Evolutionary conservation across 1,140 invertebrate species (phyloP), one percentile per base, ranked within the genome.

Genomic region (Acromyrmex heyeri): DNA sequence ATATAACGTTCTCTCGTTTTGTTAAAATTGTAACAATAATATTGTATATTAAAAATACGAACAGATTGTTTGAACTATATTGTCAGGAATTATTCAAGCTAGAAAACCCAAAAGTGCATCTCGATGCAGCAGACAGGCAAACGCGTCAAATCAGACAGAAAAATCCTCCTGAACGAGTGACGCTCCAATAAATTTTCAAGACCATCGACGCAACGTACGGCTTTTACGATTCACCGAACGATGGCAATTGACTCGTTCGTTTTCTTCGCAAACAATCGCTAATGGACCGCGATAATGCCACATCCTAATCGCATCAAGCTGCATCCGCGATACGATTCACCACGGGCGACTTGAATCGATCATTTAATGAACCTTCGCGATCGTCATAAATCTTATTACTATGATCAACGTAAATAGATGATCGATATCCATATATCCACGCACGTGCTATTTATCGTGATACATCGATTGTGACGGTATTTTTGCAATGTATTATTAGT

Each of bases 61-160:
- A 55, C 27, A 7, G 44, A 6, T 62, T 59, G 50, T 38, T 73
- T 55, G 16, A 48, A n/a, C 61, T 16, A 57, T 24, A 44, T 38
- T 59, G 53, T 38, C 34, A 83, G 55, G 38, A 44, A 30, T 34
- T 44, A 70, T 44, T 70, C 34, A 62, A 48, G 7, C 24, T 30
- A 57, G 30, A 24, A 79, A 86, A 21, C 64, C 65, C 1, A 86
- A 77, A 65, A 81, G 81, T 72, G 44, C 57, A 48, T 55, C 72
- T n/a, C n/a, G 55, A 24, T 27, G 76, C 86, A 78, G 81, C 70
- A 16, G 86, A 64, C 59, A 38, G 70, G 53, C 85, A 88, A 91
- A 92, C 67, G 91, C 83, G 83, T 70, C 83, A 90, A 93, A 94
- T 93, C 91, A 92, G 89, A 91, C 90, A 92, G 92, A 94, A 94